phyloP scores from a whole-genome alignment of 2,113 vertebrate species.

The Nycticryphes semicollaris region DNA sequence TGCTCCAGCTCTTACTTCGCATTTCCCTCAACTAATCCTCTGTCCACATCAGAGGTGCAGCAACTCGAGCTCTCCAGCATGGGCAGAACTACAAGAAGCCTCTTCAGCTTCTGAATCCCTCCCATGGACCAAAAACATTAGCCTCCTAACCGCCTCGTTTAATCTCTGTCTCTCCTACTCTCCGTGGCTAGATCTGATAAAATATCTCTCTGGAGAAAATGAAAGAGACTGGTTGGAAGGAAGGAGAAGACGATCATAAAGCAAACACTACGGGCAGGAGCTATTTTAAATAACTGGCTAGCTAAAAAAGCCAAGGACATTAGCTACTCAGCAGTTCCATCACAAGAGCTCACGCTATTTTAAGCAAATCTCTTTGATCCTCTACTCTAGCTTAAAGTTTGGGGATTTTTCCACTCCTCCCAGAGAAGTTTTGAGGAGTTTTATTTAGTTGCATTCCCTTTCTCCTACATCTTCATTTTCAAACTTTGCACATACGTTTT shows the following conservation, averaged over 20 bases:
- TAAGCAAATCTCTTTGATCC: constrained; percentile 36
- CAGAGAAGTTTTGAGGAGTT: background rate
- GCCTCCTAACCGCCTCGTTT: background rate
- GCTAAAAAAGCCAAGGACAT: constrained; percentile 70
- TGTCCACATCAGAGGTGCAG: background rate
- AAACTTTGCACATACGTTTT: background rate
- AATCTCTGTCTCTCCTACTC: constrained; percentile 14
- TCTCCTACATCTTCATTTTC: background rate
- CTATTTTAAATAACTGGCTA: constrained; percentile 70
- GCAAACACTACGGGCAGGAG: constrained; percentile 62
- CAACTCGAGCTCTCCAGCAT: background rate
- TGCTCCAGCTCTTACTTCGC: background rate
- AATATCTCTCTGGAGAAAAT: constrained; percentile 51
- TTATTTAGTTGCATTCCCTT: background rate
- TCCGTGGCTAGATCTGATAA: constrained; percentile 17
- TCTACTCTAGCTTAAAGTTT: constrained; percentile 25
- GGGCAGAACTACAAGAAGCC: background rate
- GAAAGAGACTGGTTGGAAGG: constrained; percentile 40
- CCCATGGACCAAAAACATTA: background rate
- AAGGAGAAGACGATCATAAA: constrained; percentile 62
- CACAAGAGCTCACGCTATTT: constrained; percentile 57
- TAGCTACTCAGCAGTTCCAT: constrained; percentile 68
- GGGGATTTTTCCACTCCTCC: constrained; percentile 49
- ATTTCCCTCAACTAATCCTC: background rate
- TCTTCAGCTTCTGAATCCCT: background rate